Evolutionary conservation across 2,888 invertebrate genomes (phyloP).

Genomic region (Erebia aethiops): DNA sequence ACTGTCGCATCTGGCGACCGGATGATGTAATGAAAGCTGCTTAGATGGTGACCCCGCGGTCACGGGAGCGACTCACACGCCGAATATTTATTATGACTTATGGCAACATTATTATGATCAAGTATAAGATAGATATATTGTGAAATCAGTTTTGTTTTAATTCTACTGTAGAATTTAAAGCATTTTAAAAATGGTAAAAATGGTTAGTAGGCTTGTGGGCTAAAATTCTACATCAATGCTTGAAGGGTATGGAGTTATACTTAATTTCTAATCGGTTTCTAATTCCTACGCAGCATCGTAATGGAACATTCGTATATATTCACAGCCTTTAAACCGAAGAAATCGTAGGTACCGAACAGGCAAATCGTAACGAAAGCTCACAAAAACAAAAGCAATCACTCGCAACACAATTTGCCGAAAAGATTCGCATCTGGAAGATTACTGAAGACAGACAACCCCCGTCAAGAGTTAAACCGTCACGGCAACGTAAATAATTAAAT

Average conservation of each 20-base stretch:
- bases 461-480: slow-evolving; percentile 42
- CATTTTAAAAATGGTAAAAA: no score
- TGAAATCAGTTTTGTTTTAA: no score
- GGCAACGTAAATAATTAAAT: slow-evolving; percentile 48
- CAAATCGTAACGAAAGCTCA: neutral
- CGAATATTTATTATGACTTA: slow-evolving; percentile 16
- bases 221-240: no score
- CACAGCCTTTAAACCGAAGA: no score
- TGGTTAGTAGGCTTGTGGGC: no score
- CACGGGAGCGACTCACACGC: slow-evolving; percentile 17
- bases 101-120: neutral
- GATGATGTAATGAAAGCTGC: slow-evolving; percentile 62
- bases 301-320: no score
- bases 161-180: no score
- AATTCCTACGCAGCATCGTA: no score
- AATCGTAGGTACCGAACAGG: no score
- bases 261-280: no score
- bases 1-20: slow-evolving; percentile 56
- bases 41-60: slow-evolving; percentile 54
- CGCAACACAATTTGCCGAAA: slow-evolving; percentile 9
- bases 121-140: neutral
- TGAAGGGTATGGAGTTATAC: no score
- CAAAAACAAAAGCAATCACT: slow-evolving; percentile 17
- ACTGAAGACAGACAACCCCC: slow-evolving; percentile 38
- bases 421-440: slow-evolving; percentile 25